Evolutionary conservation across 2,797 vertebrate genomes (phyloP), one percentile per base, ranked within the genome.

Genomic region (Selene dorsalis): DNA sequence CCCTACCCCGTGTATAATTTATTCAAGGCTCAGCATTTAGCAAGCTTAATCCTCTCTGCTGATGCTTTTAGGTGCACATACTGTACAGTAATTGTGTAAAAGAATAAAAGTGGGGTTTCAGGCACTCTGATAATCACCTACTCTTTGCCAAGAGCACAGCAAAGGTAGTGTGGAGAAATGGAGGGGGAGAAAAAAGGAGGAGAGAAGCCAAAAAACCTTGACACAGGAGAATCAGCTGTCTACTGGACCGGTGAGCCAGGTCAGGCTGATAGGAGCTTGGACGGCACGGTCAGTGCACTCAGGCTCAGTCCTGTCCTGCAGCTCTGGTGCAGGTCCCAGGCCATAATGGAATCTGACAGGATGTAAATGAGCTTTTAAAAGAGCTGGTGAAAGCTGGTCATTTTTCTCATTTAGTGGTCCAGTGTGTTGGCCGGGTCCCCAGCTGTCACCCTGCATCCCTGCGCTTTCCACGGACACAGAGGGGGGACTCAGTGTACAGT

Each of bases 291-390:
- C 28, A 65, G 80, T 91, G 90, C 92, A 87, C 93, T 92, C 89
- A 75, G 92, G 92, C 94, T 93, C 93, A 69, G 90, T 91, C 93
- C 93, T 90, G 93, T 95, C 94, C 90, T 90, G 93, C 93, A 92
- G 84, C 87, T 83, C 84, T 78, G 77, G 93, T 72, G 82, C 94
- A 85, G 91, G 89, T 91, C 92, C 87, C 90, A 78, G 83, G 91
- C 91, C 90, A 84, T 98, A 98, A 99, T 98, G 94, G 94, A 90
- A 97, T 94, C 95, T 96, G 98, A 98, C 97, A 97, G 96, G 94
- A 97, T 98, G 97, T 97, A 98, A 98, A 99, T 98, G 93, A 95
- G 94, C 94, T 97, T 96, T 97, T 96, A 96, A 97, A 97, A 94
- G 95, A 96, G 95, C 93, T 93, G 93, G 91, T 95, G 95, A 95